A percentile compares a stretch with the other conserved stretches of the same genome.
phyloP scores from a whole-genome alignment of 2,113 vertebrate species.

The Microcebus jonahi region DNA sequence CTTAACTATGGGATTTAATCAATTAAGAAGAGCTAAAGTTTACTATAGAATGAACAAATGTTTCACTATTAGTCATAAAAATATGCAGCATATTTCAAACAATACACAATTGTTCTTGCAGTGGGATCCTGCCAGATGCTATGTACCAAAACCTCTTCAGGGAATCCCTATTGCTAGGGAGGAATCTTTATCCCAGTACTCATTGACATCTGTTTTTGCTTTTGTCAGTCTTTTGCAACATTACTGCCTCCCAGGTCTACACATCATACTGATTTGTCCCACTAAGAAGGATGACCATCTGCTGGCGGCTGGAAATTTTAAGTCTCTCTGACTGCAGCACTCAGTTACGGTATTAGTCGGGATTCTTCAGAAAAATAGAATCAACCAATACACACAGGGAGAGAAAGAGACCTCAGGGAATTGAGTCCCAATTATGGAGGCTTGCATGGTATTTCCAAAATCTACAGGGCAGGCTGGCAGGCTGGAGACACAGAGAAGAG shows the following conservation, averaged over 20 bases:
- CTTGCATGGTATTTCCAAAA: not conserved
- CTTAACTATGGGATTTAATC: not conserved
- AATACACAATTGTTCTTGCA: not conserved
- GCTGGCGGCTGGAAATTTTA: not conserved
- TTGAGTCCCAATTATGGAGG: not conserved
- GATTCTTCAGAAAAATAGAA: not conserved
- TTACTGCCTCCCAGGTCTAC: not conserved
- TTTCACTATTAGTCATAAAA: not conserved
- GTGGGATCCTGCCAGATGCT: not conserved
- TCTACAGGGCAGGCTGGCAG: not conserved
- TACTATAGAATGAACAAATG: not conserved
- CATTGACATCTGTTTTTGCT: not conserved
- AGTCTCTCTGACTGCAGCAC: not conserved
- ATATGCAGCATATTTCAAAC: not conserved
- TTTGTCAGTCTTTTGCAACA: not conserved
- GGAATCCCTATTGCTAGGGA: not conserved
- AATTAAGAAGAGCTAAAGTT: slow-evolving; percentile 2
- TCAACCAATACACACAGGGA: not conserved
- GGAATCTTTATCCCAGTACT: not conserved
- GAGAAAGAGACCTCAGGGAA: not conserved
- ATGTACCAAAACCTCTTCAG: not conserved
- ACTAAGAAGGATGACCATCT: not conserved
- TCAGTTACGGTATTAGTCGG: not conserved
- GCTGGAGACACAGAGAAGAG: not conserved
- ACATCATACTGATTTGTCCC: not conserved